Evolutionary conservation across 2,888 invertebrate genomes (phyloP).

Genomic region (Monopis laevigella): DNA sequence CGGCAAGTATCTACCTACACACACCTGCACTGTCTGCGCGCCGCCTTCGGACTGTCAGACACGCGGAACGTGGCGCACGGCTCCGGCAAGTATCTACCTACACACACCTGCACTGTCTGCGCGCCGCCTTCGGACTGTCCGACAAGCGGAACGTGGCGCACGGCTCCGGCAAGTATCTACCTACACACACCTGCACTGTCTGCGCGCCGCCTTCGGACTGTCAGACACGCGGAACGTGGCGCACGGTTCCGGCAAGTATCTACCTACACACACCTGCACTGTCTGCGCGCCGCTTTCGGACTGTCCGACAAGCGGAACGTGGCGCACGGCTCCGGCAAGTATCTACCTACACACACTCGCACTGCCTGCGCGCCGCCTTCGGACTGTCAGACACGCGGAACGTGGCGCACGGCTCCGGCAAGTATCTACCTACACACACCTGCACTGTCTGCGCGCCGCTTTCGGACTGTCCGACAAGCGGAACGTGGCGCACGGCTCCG

Average conservation of each 20-base stretch:
- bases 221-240: constrained; percentile 4
- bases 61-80: constrained; percentile 5
- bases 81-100: too few species aligned
- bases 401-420: constrained; percentile 5
- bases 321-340: constrained; percentile 4
- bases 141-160: constrained; percentile 4
- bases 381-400: constrained; percentile 2
- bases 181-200: constrained; percentile 79
- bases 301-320: constrained; percentile 3
- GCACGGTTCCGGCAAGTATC: constrained; percentile 2
- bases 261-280: constrained; percentile 79
- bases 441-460: constrained; percentile 70
- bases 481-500: constrained; percentile 5
- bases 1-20: constrained; percentile 71
- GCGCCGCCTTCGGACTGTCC: not conserved
- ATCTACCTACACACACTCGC: constrained; percentile 79
- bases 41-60: not conserved
- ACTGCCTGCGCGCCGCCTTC: constrained; percentile 62
- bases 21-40: constrained; percentile 74
- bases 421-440: constrained; percentile 80
- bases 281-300: constrained; percentile 51
- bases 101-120: constrained; percentile 77
- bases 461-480: constrained; percentile 1
- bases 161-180: too few species aligned
- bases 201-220: constrained; percentile 33